Evolutionary conservation across 2,797 vertebrate genomes (phyloP), one percentile per base, ranked within the genome.

Genomic region (Rhincodon typus): DNA sequence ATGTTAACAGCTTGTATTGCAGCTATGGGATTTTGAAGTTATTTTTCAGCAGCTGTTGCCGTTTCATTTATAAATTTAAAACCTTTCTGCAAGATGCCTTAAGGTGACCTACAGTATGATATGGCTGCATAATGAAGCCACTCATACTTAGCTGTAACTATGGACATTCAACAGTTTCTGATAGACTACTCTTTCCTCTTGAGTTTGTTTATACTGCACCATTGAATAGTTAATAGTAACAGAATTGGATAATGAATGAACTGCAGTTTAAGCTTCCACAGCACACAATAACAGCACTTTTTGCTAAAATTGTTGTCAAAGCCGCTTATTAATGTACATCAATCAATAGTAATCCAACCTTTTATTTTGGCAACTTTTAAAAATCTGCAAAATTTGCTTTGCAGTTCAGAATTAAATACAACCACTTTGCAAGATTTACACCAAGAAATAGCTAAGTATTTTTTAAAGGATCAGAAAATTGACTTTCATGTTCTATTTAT

Each of bases 51-150:
- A 95, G 94, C 94, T 95, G 94, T 46, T 95, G 27, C 46, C 42
- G 21, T 95, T 50, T 95, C 70, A 95, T 95, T 74, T 95, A 77
- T 95, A 74, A 95, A 53, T 77, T 95, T 53, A 77, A 50, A 95
- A 95, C 46, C 70, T 77, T 95, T 50, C 94, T 74, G 70, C 6
- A 46, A 30, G 50, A 50, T 74, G 70, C 70, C 67, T 50, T 95
- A 53, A 95, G 70, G 15, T 95, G 70, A 77, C 70, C 70, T 77
- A 50, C 74, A 42, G 70, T 17, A 77, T 74, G 70, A 46, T 34
- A 53, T 53, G 53, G 74, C 19, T 27, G 30, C 70, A 57, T 74
- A 95, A 74, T 53, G 38, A 46, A 34, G 46, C 46, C 38, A 77
- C 50, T 74, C 70, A 57, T 77, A 95, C 53, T 77, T 34, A n/a